phyloP scores from a whole-genome alignment of 2,113 vertebrate genomes.

The Vidua chalybeata region DNA sequence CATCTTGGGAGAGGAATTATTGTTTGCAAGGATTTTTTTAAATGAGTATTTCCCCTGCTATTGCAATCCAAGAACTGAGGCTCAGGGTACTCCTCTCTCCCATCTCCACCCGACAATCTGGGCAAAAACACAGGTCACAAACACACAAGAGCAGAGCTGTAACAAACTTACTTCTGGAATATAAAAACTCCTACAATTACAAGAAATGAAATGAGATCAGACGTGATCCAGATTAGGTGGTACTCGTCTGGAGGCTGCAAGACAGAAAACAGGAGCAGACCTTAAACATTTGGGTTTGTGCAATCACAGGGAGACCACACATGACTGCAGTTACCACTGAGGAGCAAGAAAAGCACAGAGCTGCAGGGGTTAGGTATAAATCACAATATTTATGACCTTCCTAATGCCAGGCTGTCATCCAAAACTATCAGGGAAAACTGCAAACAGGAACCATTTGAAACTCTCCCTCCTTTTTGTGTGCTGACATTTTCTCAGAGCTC shows the following conservation, averaged over 20 bases:
- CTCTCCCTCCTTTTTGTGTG: background rate
- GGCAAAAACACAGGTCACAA: background rate
- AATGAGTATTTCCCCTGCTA: background rate
- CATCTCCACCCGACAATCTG: background rate
- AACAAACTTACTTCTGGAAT: slow-evolving; percentile 91
- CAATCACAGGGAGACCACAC: background rate
- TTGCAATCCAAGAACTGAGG: background rate
- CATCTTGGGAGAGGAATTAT: background rate
- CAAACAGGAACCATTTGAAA: background rate
- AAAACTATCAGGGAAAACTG: background rate
- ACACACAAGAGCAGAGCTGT: background rate
- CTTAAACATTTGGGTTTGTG: background rate
- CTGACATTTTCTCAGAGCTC: background rate
- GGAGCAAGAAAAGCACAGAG: background rate
- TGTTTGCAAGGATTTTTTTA: background rate
- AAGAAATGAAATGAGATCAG: slow-evolving; percentile 88
- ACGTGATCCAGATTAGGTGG: slow-evolving; percentile 89
- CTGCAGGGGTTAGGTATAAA: background rate
- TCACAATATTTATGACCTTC: background rate
- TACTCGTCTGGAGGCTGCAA: slow-evolving; percentile 90
- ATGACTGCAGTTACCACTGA: background rate
- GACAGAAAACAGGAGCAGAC: slow-evolving; percentile 38
- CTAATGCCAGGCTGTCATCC: background rate
- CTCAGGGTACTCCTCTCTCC: background rate
- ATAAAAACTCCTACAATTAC: slow-evolving; percentile 88